phyloP scores from a whole-genome alignment of 1,140 invertebrate species.

The Diuraphis noxia region DNA sequence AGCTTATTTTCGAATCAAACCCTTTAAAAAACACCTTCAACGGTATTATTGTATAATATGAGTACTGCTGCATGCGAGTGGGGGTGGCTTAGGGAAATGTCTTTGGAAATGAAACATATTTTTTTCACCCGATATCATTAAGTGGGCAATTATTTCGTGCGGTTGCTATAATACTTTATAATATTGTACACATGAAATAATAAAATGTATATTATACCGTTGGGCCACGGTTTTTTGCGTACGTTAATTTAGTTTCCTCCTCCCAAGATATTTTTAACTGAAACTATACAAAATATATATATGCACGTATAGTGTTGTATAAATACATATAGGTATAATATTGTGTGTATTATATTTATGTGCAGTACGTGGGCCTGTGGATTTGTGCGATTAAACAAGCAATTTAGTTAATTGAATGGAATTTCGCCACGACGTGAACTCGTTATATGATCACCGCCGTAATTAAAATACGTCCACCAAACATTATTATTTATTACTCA shows the following conservation, averaged over 20 bases:
- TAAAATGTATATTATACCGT: neutral
- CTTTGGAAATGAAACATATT: slow-evolving; percentile 1
- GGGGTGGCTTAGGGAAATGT: neutral
- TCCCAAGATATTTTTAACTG: neutral
- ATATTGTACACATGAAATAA: slow-evolving; percentile 6
- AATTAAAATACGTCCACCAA: slow-evolving; percentile 8
- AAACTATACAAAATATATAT: neutral
- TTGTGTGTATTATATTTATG: neutral
- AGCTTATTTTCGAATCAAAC: neutral
- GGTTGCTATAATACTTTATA: neutral
- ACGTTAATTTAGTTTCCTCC: neutral
- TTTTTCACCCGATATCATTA: slow-evolving; percentile 2
- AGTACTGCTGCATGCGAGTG: neutral
- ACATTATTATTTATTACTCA: slow-evolving; percentile 3
- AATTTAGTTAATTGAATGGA: slow-evolving; percentile 4
- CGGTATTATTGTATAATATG: neutral
- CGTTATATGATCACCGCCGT: neutral
- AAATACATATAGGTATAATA: too few relatives aligned
- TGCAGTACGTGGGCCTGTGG: neutral
- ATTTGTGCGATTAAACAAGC: slow-evolving; percentile 6
- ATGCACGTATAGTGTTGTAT: too few relatives aligned
- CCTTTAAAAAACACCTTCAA: neutral
- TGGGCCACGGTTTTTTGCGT: neutral
- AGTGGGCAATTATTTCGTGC: neutral
- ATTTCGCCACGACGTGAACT: neutral